Base-by-base conservation (phyloP, 92 coral and sea anemone species). In the Parazoanthus swiftii region DNA sequence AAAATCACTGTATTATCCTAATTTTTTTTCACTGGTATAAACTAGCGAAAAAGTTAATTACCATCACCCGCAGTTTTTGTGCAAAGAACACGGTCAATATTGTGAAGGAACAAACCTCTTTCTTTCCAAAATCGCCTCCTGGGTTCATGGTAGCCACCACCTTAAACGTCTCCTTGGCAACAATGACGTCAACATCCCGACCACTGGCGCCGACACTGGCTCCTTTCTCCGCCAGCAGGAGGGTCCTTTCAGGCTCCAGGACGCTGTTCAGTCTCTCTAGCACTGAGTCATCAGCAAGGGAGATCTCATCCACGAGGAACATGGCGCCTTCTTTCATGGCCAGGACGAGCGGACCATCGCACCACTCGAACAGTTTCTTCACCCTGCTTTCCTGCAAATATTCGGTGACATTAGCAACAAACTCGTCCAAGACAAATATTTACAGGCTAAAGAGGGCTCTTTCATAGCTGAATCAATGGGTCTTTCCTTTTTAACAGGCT, bases 101-200 rank as follows among this genome's bases (percentile, higher is more conserved):
- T 63, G 70, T 63, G 26, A 18, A 63, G 70, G 70, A 1, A 54
- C 90, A 13, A 86, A 97, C 99, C 95, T 97, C 99, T 85, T 97
- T 97, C 88, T 97, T 97, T 63, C 99, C 99, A 87, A 95, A 97
- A 89, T 97, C 98, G 8, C 99, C 99, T 2, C 99, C 99, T 88
- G 99, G 99, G 48, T 97, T 97, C 99, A 97, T 97, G 4, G 99
- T 97, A 26, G 95, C 96, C 18, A 97, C 90, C 13, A 97, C 92
- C 84, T 93, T 93, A 85, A 97, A 97, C 13, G 90, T 82, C 15
- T 90, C 86, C 87, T 89, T 89, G 0, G 99, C 99, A 75, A 92
- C 90, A 46, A 97, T 88, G 82, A 92, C 81, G 77, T 92, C 95
- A 81, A 95, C 92, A 70, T 92, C 96, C 80, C 92, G 90, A 42